Evolutionary conservation across 2,888 invertebrate genomes (phyloP), one percentile per base, ranked within the genome.

Genomic region (Folsomia candida): DNA sequence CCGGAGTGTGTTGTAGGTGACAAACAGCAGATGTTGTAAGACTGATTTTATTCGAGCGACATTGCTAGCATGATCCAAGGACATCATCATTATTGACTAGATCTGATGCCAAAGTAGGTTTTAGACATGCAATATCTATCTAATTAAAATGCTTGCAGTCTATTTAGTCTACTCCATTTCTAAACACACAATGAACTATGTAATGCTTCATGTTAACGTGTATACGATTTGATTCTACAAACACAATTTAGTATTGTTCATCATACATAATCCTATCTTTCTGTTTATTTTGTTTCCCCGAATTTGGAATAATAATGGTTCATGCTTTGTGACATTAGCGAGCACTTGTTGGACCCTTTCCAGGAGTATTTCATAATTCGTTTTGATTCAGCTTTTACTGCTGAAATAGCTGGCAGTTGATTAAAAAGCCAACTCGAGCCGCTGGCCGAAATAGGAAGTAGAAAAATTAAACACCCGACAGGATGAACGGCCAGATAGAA

Each of bases 391-490:
- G 24, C 4, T n/a, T n/a, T n/a, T n/a, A n/a, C n/a, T n/a, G n/a
- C n/a, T n/a, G n/a, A 20, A 6, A 28, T 18, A 51, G 63, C 24
- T 64, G 63, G 51, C 63, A 64, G 63, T 64, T 64, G n/a, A 29
- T 22, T 24, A 47, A 64, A 64, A 64, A 22, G 28, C 6, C 51
- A 24, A 47, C 9, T 47, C 18, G 18, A 9, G 22, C 22, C 22
- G 22, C n/a, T 14, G 11, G 54, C 54, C 54, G 22, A 54, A 54
- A 25, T 64, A 64, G 63, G 63, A 64, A 64, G 51, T 28, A 22
- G 18, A 47, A 25, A 47, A 47, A 47, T 64, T 64, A 64, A 64
- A 64, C 63, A 64, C 63, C 63, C 63, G 63, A 37, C 51, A 64
- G 20, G 11, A n/a, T 29, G 51, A 51, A 64, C 20, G 51, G 4